Conservation (phyloP, 2,888 invertebrate genomes). For the Ptychoptera albimana region DNA sequence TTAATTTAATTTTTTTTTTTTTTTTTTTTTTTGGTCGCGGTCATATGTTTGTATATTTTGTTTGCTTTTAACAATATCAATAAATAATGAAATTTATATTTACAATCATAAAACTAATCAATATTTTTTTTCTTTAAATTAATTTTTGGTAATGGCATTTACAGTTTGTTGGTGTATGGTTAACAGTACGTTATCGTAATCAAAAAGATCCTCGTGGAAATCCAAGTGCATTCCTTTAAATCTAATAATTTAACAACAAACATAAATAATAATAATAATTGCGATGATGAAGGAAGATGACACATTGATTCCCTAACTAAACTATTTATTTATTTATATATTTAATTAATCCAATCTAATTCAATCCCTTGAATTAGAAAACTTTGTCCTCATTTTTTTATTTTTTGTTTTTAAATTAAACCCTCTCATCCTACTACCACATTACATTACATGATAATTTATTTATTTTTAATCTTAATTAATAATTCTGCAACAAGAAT, state of each 20-base stretch:
- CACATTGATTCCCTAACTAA: too few species aligned
- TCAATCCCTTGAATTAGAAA: too few species aligned
- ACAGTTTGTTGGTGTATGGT: conserved; percentile 75
- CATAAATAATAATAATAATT: background rate
- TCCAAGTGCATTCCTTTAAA: conserved; percentile 92
- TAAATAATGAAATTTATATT: background rate
- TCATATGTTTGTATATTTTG: too few species aligned
- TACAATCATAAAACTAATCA: background rate
- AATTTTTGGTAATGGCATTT: conserved; percentile 22
- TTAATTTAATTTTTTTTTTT: too few species aligned
- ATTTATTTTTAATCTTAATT: too few species aligned
- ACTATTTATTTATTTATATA: too few species aligned
- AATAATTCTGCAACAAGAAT: too few species aligned
- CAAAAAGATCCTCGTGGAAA: conserved; percentile 95
- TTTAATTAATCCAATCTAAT: too few species aligned
- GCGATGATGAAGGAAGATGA: background rate
- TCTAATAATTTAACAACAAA: background rate
- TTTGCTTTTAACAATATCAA: background rate
- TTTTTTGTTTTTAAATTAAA: too few species aligned
- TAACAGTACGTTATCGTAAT: conserved; percentile 94
- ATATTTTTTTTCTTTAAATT: conserved; percentile 1
- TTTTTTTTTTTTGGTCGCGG: background rate
- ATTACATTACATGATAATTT: too few species aligned
- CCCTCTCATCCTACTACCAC: too few species aligned
- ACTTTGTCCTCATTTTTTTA: too few species aligned